These are phyloP conservation scores for Myathropa florea DNA, from an alignment of 2,888 invertebrate species.

Conservation along the genomic window DNA sequence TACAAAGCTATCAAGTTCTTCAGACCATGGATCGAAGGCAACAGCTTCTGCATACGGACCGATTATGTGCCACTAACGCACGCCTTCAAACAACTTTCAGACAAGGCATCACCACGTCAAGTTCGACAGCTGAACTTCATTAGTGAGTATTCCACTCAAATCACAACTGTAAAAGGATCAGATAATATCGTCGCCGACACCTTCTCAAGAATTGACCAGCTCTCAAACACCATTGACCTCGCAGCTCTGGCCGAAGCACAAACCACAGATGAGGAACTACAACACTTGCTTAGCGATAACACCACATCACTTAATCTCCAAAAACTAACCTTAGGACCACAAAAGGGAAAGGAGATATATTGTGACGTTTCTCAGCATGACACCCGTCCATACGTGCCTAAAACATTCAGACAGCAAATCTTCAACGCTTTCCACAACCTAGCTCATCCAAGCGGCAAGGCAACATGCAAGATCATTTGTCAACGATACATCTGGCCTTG, in stretches of 20 bases:
- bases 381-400: not conserved
- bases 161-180: not conserved
- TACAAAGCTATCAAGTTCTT: slow-evolving; percentile 76
- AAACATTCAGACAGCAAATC: not conserved
- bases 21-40: too few relatives aligned
- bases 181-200: slow-evolving; percentile 17
- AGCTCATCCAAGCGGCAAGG: slow-evolving; percentile 34
- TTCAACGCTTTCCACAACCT: slow-evolving; percentile 33
- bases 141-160: slow-evolving; percentile 16
- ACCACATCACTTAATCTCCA: slow-evolving; percentile 38
- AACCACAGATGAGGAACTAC: not conserved
- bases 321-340: slow-evolving; percentile 26
- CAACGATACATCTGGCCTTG: slow-evolving; percentile 57
- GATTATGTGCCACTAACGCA: slow-evolving; percentile 68
- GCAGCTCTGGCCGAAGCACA: not conserved
- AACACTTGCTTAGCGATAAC: slow-evolving; percentile 10
- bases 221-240: not conserved
- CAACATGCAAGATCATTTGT: slow-evolving; percentile 26
- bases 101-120: slow-evolving; percentile 76
- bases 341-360: slow-evolving; percentile 7
- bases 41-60: too few relatives aligned
- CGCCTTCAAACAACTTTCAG: slow-evolving; percentile 74
- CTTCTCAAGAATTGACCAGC: not conserved
- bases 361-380: slow-evolving; percentile 11
- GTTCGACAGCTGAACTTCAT: slow-evolving; percentile 75